Evolutionary conservation across 2,113 vertebrate genomes (phyloP).

Genomic region (Reinhardtius hippoglossoides): DNA sequence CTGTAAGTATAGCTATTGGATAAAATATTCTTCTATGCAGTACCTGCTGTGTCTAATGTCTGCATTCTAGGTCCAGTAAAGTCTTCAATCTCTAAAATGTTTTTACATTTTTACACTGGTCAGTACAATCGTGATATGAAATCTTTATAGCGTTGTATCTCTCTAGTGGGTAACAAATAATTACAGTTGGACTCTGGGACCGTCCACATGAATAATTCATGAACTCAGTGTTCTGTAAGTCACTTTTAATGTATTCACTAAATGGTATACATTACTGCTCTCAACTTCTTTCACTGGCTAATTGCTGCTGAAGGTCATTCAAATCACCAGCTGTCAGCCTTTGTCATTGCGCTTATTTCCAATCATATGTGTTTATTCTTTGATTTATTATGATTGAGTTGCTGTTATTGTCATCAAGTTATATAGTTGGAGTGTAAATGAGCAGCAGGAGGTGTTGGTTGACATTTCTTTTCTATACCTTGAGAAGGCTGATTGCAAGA

Average conservation of each 20-base stretch:
- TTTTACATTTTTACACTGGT: too few species aligned
- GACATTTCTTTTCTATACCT: slow-evolving; percentile 26
- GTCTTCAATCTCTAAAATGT: too few species aligned
- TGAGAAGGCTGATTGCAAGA: slow-evolving; percentile 17
- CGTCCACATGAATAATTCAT: slow-evolving; percentile 42
- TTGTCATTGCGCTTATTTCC: slow-evolving; percentile 32
- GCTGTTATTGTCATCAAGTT: slow-evolving; percentile 37
- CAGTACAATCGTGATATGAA: too few species aligned
- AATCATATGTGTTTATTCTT: slow-evolving; percentile 36
- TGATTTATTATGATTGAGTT: slow-evolving; percentile 56
- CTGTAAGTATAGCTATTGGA: too few species aligned
- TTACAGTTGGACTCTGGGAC: background rate
- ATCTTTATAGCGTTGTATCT: background rate
- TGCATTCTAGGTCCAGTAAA: too few species aligned
- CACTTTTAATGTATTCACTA: slow-evolving; percentile 32
- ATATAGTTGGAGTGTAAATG: slow-evolving; percentile 46
- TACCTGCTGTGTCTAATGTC: background rate
- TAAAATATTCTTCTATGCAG: too few species aligned
- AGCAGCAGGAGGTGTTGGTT: slow-evolving; percentile 47
- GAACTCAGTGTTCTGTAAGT: slow-evolving; percentile 16
- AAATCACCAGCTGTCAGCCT: slow-evolving; percentile 26
- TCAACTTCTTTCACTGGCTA: slow-evolving; percentile 27
- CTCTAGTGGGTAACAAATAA: slow-evolving; percentile 3
- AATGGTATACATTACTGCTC: slow-evolving; percentile 18
- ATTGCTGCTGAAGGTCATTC: slow-evolving; percentile 48